These are phyloP conservation scores for Lutjanus argentimaculatus DNA, from an alignment of 2,797 vertebrate genomes.

Conservation along the genomic window DNA sequence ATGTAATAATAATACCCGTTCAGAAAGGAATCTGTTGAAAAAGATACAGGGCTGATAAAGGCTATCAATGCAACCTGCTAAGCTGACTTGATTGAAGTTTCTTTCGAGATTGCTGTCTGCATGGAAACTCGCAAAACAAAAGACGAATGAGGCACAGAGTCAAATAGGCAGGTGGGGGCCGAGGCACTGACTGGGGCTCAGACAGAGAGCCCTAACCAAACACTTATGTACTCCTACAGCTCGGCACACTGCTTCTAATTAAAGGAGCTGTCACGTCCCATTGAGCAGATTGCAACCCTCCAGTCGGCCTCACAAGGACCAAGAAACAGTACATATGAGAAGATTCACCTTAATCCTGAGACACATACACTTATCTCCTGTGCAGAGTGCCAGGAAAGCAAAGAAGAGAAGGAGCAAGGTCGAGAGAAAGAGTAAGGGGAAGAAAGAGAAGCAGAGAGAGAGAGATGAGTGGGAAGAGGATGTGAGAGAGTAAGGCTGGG, in stretches of 20 bases:
- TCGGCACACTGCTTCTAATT: constrained; percentile 54
- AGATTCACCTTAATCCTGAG: constrained; percentile 59
- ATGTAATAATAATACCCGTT: constrained; percentile 33
- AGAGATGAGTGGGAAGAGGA: constrained; percentile 27
- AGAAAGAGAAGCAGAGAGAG: background rate
- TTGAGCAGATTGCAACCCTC: constrained; percentile 57
- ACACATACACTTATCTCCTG: constrained; percentile 49
- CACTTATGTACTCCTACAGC: constrained; percentile 45
- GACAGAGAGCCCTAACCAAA: constrained; percentile 29
- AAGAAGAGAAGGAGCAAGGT: constrained; percentile 18
- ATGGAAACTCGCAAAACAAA: constrained; percentile 22
- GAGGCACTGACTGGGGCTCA: constrained; percentile 25
- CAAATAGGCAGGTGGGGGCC: constrained; percentile 20
- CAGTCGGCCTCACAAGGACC: constrained; percentile 10
- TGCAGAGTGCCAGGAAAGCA: constrained; percentile 41
- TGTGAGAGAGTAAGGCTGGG: constrained; percentile 18
- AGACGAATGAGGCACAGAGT: constrained; percentile 21
- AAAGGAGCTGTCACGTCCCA: constrained; percentile 61
- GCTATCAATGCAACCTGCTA: constrained; percentile 23
- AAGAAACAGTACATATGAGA: constrained; percentile 37
- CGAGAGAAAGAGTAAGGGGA: constrained; percentile 4
- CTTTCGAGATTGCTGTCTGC: constrained; percentile 11
- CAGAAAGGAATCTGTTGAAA: constrained; percentile 21
- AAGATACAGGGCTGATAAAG: constrained; percentile 38
- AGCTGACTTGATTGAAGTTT: constrained; percentile 34